Conservation (phyloP, 2,797 vertebrate species). For the Tokudaia tokunoshimensis region DNA sequence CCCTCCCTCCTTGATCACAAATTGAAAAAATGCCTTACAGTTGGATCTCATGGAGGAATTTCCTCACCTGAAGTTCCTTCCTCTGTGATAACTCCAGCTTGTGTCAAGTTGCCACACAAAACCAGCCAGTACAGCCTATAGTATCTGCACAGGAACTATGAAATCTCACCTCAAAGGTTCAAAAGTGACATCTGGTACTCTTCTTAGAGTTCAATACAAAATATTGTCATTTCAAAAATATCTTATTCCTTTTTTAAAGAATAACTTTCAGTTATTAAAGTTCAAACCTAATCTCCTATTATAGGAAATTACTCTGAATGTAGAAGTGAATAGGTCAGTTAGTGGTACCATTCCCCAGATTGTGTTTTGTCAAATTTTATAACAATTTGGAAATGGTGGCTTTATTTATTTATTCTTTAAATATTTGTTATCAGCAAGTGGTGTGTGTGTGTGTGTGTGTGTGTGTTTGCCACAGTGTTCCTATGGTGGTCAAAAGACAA, state of each 20-base stretch:
- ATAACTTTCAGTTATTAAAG: not conserved
- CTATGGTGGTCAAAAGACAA: not conserved
- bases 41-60: too few species aligned
- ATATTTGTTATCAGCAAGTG: not conserved
- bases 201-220: not conserved
- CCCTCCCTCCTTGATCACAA: too few species aligned
- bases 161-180: not conserved
- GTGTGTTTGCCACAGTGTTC: not conserved
- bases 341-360: not conserved
- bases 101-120: too few species aligned
- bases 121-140: too few species aligned
- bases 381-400: not conserved
- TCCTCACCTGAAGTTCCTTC: too few species aligned
- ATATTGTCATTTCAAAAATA: not conserved
- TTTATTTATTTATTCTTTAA: not conserved
- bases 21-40: too few species aligned
- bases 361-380: not conserved
- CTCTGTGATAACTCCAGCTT: too few species aligned
- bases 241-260: not conserved
- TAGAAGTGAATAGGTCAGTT: not conserved
- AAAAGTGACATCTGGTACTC: not conserved
- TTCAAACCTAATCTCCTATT: not conserved
- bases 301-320: not conserved
- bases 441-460: not conserved
- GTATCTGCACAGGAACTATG: not conserved